These are phyloP conservation scores for Thaumetopoea pityocampa DNA, from an alignment of 1,140 invertebrate species.

Conservation along the genomic window DNA sequence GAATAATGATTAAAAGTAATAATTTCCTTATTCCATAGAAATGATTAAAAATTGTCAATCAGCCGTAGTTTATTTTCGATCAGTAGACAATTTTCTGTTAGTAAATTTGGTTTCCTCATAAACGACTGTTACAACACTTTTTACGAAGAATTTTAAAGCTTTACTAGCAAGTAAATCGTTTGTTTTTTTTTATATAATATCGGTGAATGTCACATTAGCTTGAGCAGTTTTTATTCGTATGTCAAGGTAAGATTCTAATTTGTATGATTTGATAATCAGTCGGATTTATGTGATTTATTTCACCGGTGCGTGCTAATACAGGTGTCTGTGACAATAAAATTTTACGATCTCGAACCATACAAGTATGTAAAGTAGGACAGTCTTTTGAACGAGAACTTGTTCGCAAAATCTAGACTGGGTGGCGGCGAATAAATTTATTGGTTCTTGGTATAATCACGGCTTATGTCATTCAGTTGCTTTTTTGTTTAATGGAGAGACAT, in stretches of 20 bases:
- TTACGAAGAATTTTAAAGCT: too few species aligned
- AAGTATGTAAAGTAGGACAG: constrained; percentile 51
- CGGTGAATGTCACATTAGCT: too few species aligned
- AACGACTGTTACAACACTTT: too few species aligned
- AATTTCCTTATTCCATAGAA: too few species aligned
- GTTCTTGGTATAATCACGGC: constrained; percentile 11
- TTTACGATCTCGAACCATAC: constrained; percentile 59
- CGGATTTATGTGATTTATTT: constrained; percentile 50
- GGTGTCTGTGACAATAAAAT: constrained; percentile 64
- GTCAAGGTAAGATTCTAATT: constrained; percentile 37
- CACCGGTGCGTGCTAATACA: constrained; percentile 48
- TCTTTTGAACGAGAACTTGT: constrained; percentile 39
- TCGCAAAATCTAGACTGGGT: constrained; percentile 55
- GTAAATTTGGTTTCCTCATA: too few species aligned
- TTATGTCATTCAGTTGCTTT: constrained; percentile 9
- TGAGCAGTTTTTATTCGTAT: too few species aligned
- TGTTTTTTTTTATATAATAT: too few species aligned
- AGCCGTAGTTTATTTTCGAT: too few species aligned
- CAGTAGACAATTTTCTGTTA: too few species aligned
- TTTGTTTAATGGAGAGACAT: constrained; percentile 3
- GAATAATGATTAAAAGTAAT: too few species aligned
- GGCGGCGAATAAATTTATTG: constrained; percentile 51
- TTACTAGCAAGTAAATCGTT: too few species aligned
- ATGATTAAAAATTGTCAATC: too few species aligned
- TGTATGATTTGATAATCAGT: constrained; percentile 43